phyloP scores from a whole-genome alignment of 2,888 invertebrate genomes.

The Atrina japonica region DNA sequence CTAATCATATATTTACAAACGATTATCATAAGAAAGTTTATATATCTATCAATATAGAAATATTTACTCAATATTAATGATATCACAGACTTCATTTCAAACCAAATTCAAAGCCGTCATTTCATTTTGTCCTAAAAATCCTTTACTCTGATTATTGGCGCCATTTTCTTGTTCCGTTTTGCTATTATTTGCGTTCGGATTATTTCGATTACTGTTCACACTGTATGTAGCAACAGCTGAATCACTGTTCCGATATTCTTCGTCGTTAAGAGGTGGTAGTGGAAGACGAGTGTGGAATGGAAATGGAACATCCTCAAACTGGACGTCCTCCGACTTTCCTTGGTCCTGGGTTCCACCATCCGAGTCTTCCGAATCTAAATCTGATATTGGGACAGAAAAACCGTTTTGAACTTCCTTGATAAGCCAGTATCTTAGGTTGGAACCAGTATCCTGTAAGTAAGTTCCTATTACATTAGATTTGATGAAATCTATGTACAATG shows the following conservation, averaged over 20 bases:
- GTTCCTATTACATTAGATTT: too few relatives aligned
- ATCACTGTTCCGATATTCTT: neutral
- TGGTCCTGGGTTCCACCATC: neutral
- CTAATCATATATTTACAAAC: too few relatives aligned
- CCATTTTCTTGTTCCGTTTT: neutral
- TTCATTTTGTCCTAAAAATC: too few relatives aligned
- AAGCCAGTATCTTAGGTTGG: slow-evolving; percentile 28
- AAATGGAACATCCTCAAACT: slow-evolving; percentile 20
- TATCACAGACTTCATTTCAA: too few relatives aligned
- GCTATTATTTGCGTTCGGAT: neutral
- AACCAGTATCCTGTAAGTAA: neutral
- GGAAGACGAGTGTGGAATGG: slow-evolving; percentile 20
- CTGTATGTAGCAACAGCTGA: neutral
- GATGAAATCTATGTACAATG: too few relatives aligned
- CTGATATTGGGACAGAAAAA: neutral
- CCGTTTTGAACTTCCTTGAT: slow-evolving; percentile 22
- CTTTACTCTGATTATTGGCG: too few relatives aligned
- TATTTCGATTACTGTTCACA: neutral
- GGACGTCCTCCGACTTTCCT: slow-evolving; percentile 9
- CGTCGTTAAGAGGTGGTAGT: slow-evolving; percentile 8
- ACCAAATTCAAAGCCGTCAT: too few relatives aligned
- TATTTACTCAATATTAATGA: too few relatives aligned
- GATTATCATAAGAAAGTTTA: too few relatives aligned
- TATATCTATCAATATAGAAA: too few relatives aligned
- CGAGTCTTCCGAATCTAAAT: slow-evolving; percentile 20